These are phyloP conservation scores for Callithrix jacchus DNA, from an alignment of 2,113 vertebrate genomes.

Conservation along the genomic window DNA sequence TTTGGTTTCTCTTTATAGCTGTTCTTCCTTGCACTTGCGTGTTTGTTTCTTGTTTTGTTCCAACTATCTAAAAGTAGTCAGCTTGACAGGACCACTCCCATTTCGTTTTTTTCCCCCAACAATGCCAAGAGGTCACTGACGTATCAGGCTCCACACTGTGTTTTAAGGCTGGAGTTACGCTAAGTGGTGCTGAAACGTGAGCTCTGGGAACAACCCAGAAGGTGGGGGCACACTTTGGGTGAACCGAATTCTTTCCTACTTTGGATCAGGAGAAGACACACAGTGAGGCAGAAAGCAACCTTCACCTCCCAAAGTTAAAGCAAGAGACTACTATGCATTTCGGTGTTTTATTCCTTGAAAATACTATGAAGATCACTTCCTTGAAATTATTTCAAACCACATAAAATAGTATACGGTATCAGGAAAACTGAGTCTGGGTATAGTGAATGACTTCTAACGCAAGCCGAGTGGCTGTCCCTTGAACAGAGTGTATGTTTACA, in stretches of 20 bases:
- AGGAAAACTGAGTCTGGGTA: constrained; percentile 39
- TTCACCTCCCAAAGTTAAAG: background rate
- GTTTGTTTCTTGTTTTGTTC: background rate
- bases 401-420: background rate
- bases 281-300: background rate
- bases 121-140: background rate
- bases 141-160: background rate
- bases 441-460: background rate
- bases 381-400: constrained; percentile 52
- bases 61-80: background rate
- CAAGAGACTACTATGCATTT: constrained; percentile 1
- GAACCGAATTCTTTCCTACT: background rate
- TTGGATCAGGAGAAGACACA: background rate
- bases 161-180: constrained; percentile 37
- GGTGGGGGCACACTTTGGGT: background rate
- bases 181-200: constrained; percentile 32
- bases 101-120: background rate
- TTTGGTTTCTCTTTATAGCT: background rate
- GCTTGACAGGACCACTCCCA: background rate
- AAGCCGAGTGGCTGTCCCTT: background rate
- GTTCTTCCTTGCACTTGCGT: background rate
- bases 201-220: background rate
- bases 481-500: constrained; percentile 16
- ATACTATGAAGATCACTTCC: constrained; percentile 28
- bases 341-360: constrained; percentile 38